These are phyloP conservation scores for Drosophila virilis DNA, from an alignment of 1,140 invertebrate species.

Conservation along the genomic window DNA sequence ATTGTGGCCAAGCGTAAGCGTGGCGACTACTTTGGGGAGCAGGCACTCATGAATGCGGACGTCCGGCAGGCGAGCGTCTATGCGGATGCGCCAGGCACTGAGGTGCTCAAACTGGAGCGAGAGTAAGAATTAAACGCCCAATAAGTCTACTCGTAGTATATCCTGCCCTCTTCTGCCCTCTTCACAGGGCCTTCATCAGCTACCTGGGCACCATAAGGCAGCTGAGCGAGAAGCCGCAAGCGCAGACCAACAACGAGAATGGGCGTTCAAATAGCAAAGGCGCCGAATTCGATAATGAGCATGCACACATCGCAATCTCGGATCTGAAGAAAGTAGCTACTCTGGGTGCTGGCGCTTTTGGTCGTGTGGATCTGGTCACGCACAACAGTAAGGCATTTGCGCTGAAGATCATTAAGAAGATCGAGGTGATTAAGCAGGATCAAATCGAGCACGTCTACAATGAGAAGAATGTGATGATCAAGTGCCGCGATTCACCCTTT, in stretches of 20 bases:
- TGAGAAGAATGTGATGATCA: conserved; percentile 95
- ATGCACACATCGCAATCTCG: conserved; percentile 88
- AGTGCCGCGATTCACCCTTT: conserved; percentile 90
- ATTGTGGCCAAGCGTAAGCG: conserved; percentile 88
- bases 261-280: conserved; percentile 47
- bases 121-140: conserved; percentile 85
- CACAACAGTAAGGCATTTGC: conserved; percentile 90
- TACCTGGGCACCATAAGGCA: conserved; percentile 85
- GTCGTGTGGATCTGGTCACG: conserved; percentile 93
- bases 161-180: no score
- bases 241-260: conserved; percentile 30
- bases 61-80: conserved; percentile 94
- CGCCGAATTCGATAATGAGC: conserved; percentile 86
- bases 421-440: conserved; percentile 95
- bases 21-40: conserved; percentile 92
- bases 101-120: conserved; percentile 95
- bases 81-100: conserved; percentile 93
- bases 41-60: conserved; percentile 92
- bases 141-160: neutral
- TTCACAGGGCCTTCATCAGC: conserved; percentile 85
- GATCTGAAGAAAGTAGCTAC: conserved; percentile 94
- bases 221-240: conserved; percentile 62
- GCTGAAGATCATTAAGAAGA: conserved; percentile 96
- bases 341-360: conserved; percentile 96
- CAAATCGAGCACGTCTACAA: conserved; percentile 97